Evolutionary conservation across 2,888 invertebrate species (phyloP).

Genomic region (Temnothorax unifasciatus): DNA sequence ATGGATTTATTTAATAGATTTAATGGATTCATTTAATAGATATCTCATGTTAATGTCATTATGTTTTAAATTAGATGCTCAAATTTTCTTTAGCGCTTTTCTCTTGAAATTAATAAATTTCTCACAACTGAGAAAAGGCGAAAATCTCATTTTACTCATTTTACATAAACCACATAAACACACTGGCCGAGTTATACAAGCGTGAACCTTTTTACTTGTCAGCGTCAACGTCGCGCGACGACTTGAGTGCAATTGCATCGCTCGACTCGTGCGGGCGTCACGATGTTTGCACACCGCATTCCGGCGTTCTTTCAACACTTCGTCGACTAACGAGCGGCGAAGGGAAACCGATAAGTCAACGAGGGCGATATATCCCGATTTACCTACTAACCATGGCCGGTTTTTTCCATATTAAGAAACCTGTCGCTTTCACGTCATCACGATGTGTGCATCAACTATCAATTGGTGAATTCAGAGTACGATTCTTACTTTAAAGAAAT

Average conservation of each 20-base stretch:
- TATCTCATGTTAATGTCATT: not conserved
- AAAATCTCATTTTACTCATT: not conserved
- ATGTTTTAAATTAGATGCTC: not conserved
- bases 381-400: constrained; percentile 23
- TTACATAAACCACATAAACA: not conserved
- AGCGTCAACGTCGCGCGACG: constrained; percentile 41
- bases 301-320: constrained; percentile 75
- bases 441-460: not conserved
- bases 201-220: not conserved
- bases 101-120: constrained; percentile 1
- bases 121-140: not conserved
- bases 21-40: not conserved
- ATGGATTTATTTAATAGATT: not conserved
- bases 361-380: constrained; percentile 63
- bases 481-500: not conserved
- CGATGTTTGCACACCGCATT: constrained; percentile 76
- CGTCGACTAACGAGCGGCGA: constrained; percentile 50
- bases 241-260: constrained; percentile 57
- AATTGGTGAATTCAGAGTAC: not conserved
- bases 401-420: constrained; percentile 20
- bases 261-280: constrained; percentile 46
- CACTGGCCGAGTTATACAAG: not conserved
- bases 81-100: not conserved
- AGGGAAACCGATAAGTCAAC: constrained; percentile 77
- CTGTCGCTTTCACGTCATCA: not conserved